These are phyloP conservation scores for Megalops atlanticus DNA, from an alignment of 2,113 vertebrate genomes.

Conservation along the genomic window DNA sequence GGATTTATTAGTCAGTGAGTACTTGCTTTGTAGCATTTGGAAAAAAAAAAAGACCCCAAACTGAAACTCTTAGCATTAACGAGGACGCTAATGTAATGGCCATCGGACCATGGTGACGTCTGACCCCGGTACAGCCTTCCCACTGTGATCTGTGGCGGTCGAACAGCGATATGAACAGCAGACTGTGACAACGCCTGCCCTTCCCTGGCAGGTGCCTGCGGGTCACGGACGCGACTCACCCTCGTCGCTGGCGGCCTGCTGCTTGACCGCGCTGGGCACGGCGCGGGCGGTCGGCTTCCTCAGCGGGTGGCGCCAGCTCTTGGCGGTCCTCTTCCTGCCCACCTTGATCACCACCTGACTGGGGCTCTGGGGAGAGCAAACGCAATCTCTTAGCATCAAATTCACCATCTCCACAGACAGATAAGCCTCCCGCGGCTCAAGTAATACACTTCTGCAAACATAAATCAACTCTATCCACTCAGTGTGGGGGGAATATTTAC, in stretches of 20 bases:
- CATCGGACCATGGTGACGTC: not conserved
- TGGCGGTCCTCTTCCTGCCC: constrained; percentile 61
- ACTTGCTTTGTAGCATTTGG: too few species aligned
- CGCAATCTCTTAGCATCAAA: not conserved
- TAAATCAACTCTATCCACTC: too few species aligned
- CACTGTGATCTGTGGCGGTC: not conserved
- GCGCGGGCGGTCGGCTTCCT: constrained; percentile 84
- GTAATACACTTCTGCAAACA: not conserved
- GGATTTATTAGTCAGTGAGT: too few species aligned
- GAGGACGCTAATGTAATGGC: too few species aligned
- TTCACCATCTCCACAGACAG: not conserved
- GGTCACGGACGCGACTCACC: constrained; percentile 65
- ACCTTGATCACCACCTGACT: constrained; percentile 46
- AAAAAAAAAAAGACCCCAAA: too few species aligned
- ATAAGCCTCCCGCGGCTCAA: not conserved
- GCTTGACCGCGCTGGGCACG: constrained; percentile 87
- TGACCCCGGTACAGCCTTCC: not conserved
- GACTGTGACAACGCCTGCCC: not conserved
- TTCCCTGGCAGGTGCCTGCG: not conserved
- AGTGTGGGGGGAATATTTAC: not conserved
- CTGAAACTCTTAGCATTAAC: too few species aligned
- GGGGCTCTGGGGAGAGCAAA: constrained; percentile 53
- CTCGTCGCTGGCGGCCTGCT: constrained; percentile 83
- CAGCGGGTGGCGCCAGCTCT: constrained; percentile 77
- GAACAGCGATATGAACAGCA: not conserved